Conservation (phyloP, 2,797 vertebrate genomes). For the Cyprinella venusta region DNA sequence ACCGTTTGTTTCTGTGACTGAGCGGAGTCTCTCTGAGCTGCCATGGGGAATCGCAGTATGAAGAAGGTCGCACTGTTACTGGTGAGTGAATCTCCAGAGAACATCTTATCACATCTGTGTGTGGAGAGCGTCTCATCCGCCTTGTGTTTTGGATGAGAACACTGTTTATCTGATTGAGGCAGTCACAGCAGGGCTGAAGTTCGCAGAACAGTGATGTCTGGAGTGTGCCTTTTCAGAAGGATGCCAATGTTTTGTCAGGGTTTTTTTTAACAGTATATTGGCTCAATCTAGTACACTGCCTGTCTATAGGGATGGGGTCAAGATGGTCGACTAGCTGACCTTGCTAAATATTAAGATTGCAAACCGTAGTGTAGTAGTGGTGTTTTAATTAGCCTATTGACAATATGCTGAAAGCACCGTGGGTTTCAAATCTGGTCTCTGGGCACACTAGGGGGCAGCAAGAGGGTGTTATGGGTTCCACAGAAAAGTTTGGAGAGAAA, state of each 20-base stretch:
- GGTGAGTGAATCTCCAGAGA: slow-evolving; percentile 53
- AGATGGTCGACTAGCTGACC: background rate
- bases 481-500: background rate
- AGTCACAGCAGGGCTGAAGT: slow-evolving; percentile 13
- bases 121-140: slow-evolving; percentile 43
- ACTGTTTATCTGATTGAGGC: slow-evolving; percentile 9
- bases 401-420: background rate
- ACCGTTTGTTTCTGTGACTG: slow-evolving; percentile 28
- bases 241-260: background rate
- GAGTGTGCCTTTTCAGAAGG: background rate
- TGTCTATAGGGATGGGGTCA: background rate
- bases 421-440: background rate
- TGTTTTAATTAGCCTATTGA: background rate
- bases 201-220: background rate
- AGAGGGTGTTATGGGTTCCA: background rate
- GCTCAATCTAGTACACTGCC: background rate
- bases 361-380: too few species aligned
- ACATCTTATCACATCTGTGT: slow-evolving; percentile 23
- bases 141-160: background rate
- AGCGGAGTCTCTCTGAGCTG: slow-evolving; percentile 19
- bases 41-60: slow-evolving; percentile 56
- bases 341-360: background rate
- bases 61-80: slow-evolving; percentile 58
- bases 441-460: background rate
- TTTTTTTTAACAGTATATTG: background rate